These are phyloP conservation scores for Saguinus midas DNA, from an alignment of 2,113 vertebrate species.

Conservation along the genomic window DNA sequence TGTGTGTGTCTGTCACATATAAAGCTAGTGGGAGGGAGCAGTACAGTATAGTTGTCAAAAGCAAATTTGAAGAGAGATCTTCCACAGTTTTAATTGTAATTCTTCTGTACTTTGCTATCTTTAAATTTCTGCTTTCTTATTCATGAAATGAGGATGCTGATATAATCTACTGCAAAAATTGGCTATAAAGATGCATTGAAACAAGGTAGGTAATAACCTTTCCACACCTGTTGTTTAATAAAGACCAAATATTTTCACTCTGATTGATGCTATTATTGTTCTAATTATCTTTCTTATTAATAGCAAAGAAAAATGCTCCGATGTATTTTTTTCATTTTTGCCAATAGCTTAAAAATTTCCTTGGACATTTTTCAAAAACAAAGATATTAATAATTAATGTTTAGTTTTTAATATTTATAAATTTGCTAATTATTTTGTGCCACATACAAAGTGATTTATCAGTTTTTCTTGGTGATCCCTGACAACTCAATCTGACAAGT, in stretches of 20 bases:
- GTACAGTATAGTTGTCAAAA: background rate
- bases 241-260: background rate
- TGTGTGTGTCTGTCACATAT: rapidly evolving
- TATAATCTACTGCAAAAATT: background rate
- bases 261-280: background rate
- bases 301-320: background rate
- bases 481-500: rapidly evolving
- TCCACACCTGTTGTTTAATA: background rate
- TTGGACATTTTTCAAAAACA: background rate
- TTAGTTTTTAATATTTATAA: background rate
- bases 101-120: background rate
- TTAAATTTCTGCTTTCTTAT: background rate
- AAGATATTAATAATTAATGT: background rate
- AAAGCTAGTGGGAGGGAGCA: too few species aligned
- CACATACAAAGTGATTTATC: rapidly evolving
- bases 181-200: background rate
- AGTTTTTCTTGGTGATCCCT: background rate
- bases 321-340: background rate
- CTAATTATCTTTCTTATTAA: background rate
- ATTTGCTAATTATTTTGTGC: background rate
- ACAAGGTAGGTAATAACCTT: background rate
- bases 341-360: background rate
- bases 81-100: background rate
- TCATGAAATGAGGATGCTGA: background rate
- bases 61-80: background rate